A percentile compares a stretch with the other conserved stretches of the same genome.
Conservation (phyloP, 2,888 invertebrate genomes). For the Zonitis immaculata region DNA sequence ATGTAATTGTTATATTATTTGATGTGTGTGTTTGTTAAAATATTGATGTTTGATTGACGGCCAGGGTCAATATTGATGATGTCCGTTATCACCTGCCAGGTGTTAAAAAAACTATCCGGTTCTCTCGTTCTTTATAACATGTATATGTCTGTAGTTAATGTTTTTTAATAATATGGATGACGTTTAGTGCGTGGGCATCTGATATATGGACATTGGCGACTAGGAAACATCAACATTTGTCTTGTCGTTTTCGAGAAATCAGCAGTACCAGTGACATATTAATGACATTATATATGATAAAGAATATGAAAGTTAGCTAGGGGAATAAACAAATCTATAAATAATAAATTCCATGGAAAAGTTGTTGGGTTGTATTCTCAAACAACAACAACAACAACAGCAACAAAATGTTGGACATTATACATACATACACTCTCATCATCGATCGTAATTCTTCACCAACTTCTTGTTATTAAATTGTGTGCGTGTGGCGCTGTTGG, state of each 20-base stretch:
- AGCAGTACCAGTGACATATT: slow-evolving; percentile 46
- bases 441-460: not conserved
- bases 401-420: too few relatives aligned
- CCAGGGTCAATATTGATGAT: too few relatives aligned
- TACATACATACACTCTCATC: too few relatives aligned
- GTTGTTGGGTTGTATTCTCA: slow-evolving; percentile 10
- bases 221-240: slow-evolving; percentile 47
- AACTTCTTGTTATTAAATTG: slow-evolving; percentile 1
- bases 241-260: slow-evolving; percentile 46
- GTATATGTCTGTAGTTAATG: too few relatives aligned
- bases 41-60: not conserved
- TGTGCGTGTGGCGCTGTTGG: not conserved
- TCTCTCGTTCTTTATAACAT: slow-evolving; percentile 9
- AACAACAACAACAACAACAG: too few relatives aligned
- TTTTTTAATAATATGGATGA: not conserved
- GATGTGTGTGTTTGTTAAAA: too few relatives aligned
- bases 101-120: slow-evolving; percentile 21
- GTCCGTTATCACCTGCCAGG: slow-evolving; percentile 20
- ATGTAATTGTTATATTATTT: not conserved
- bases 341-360: slow-evolving; percentile 42
- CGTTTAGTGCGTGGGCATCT: slow-evolving; percentile 40
- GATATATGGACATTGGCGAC: slow-evolving; percentile 44
- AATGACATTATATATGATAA: slow-evolving; percentile 44
- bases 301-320: slow-evolving; percentile 48
- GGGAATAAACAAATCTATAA: slow-evolving; percentile 48